These are phyloP conservation scores for Cantharis rustica DNA, from an alignment of 2,888 invertebrate genomes.

Conservation along the genomic window DNA sequence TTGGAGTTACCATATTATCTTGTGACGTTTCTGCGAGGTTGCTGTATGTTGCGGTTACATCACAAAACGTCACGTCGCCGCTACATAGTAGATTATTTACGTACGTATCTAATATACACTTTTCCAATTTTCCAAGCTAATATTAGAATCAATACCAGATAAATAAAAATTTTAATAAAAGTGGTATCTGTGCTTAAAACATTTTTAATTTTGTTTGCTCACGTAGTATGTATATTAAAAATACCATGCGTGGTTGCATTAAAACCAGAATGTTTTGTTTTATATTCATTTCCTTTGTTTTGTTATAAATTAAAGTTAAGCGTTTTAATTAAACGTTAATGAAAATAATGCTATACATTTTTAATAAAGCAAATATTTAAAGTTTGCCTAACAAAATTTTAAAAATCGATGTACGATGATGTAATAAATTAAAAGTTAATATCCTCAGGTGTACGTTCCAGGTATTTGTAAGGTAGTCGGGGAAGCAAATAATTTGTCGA, in stretches of 20 bases:
- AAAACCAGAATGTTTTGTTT: not conserved
- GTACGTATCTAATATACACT: not conserved
- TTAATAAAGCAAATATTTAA: not conserved
- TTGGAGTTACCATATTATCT: too few relatives aligned
- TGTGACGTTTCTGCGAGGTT: not conserved
- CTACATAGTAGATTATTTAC: not conserved
- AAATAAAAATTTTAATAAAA: not conserved
- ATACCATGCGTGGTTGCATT: conserved; percentile 2
- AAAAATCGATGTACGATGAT: not conserved
- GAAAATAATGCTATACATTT: not conserved
- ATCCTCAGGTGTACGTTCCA: not conserved
- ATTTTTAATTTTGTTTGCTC: conserved; percentile 15
- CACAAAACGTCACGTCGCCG: not conserved
- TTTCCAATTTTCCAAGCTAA: not conserved
- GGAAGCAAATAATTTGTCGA: not conserved
- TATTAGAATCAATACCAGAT: not conserved
- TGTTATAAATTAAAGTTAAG: not conserved
- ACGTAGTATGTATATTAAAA: conserved; percentile 13
- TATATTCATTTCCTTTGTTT: conserved; percentile 8
- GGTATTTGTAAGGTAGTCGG: not conserved
- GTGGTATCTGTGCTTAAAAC: not conserved
- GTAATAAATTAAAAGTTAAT: not conserved
- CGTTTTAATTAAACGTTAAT: not conserved
- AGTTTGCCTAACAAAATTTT: not conserved
- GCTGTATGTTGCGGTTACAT: not conserved